Base-by-base conservation (phyloP, 2,888 invertebrate species). In the Dioctria rufipes region DNA sequence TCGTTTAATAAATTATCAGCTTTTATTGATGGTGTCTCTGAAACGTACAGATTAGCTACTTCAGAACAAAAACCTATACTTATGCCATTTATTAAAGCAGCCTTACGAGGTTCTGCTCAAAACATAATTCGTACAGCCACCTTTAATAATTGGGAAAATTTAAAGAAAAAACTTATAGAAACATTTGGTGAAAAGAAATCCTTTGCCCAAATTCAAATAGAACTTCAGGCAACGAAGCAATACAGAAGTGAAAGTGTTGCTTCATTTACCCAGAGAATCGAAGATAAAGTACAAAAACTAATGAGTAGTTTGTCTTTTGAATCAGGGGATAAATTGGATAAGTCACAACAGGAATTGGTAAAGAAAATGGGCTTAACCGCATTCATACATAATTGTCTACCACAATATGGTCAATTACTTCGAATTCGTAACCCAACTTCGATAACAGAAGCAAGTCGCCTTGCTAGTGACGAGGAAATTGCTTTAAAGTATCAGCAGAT, bases 191-290 rank as follows among this genome's bases (percentile, higher is more conserved):
- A 65, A 65, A 65, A 8, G 37, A 65, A 65, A 2, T 66, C 42
- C 11, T 66, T 66, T 66, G 66, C 66, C 13, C 66, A 66, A 46
- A n/a, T 66, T 4, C 43, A 66, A 46, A 4, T 65, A 42, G 65
- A 65, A 39, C 39, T 65, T 11, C 65, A 65, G 3, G 25, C 9
- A 13, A 2, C 39, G n/a, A 65, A 65, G 39, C 65, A 65, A 46
- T 46, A 9, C 9, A 46, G 9, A 46, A 9, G 11, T 65, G 66
- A 66, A 42, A 37, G 66, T 66, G 40, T 66, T 25, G 37, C n/a
- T 66, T 6, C 43, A 40, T 66, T 66, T 43, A 42, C 66, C 5
- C 42, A 66, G n/a, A 66, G 66, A 66, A 66, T 66, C 1, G 65
- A 65, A 3, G 37, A 39, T 11, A 65, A 65, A 65, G 42, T 42